Evolutionary conservation across 1,140 invertebrate genomes (phyloP).

Genomic region (Musca domestica): DNA sequence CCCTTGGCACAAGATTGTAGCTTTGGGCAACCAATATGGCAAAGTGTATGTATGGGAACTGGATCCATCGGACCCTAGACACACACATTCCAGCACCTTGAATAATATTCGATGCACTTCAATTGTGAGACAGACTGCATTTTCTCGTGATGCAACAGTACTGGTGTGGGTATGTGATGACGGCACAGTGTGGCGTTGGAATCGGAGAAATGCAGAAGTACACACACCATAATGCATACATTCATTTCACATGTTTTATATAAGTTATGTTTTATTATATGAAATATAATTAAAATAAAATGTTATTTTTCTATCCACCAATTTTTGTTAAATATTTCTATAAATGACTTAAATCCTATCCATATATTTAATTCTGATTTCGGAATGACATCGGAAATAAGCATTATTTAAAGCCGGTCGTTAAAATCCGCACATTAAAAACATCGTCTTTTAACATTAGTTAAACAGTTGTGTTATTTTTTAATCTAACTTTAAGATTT

Average conservation of each 20-base stretch:
- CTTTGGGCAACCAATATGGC: constrained; percentile 89
- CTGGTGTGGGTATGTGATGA: constrained; percentile 74
- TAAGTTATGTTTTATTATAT: constrained; percentile 1
- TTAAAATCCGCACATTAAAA: too few species aligned
- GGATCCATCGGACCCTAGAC: constrained; percentile 76
- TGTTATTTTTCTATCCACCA: too few species aligned
- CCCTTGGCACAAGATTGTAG: constrained; percentile 80
- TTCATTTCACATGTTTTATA: background rate
- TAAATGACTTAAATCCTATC: too few species aligned
- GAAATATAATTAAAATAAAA: background rate
- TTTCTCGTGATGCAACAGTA: constrained; percentile 82
- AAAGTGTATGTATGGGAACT: constrained; percentile 94
- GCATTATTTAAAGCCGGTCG: too few species aligned
- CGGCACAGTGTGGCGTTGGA: constrained; percentile 94
- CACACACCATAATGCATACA: constrained; percentile 10
- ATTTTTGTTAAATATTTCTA: too few species aligned
- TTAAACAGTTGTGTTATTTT: too few species aligned
- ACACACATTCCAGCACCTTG: constrained; percentile 72
- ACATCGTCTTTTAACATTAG: too few species aligned
- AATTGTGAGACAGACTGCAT: constrained; percentile 84
- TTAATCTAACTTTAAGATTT: too few species aligned
- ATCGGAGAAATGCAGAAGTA: constrained; percentile 50
- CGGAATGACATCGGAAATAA: too few species aligned
- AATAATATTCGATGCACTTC: constrained; percentile 82
- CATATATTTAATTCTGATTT: too few species aligned